phyloP scores from a whole-genome alignment of 2,797 vertebrate genomes.

The Geotrypetes seraphini region DNA sequence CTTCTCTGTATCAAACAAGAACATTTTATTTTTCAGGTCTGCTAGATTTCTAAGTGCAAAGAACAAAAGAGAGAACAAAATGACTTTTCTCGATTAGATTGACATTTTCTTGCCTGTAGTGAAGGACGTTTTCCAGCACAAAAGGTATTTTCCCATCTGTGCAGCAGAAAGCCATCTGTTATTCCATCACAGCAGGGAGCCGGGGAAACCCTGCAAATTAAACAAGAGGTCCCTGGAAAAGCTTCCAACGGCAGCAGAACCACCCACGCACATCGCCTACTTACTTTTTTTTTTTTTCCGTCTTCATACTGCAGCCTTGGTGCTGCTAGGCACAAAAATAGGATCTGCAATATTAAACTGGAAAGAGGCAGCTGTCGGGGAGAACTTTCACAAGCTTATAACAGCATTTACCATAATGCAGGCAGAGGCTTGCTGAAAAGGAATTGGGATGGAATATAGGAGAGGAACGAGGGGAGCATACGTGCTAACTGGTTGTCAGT shows the following conservation, averaged over 20 bases:
- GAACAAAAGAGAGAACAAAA: not conserved
- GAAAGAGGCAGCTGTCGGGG: slow-evolving; percentile 14
- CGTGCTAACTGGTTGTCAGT: no score
- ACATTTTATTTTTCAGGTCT: not conserved
- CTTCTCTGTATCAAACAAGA: not conserved
- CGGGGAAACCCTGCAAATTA: slow-evolving; percentile 38
- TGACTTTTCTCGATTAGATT: not conserved
- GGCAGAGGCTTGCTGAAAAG: not conserved
- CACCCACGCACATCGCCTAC: slow-evolving; percentile 11
- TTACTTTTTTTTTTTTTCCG: slow-evolving; percentile 11
- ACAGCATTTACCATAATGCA: not conserved
- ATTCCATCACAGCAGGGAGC: slow-evolving; percentile 19
- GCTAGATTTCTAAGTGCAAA: not conserved
- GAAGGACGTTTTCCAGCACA: slow-evolving; percentile 25
- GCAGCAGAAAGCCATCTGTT: slow-evolving; percentile 31
- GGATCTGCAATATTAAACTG: slow-evolving; percentile 15
- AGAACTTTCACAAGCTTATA: not conserved
- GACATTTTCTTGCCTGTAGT: slow-evolving; percentile 4
- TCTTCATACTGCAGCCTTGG: slow-evolving; percentile 10
- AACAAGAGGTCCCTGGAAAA: slow-evolving; percentile 36
- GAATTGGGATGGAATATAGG: no score
- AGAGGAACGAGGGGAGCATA: no score
- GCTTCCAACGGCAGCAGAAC: slow-evolving; percentile 18
- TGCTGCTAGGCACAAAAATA: slow-evolving; percentile 13
- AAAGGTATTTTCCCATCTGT: slow-evolving; percentile 40